These are phyloP conservation scores for Glaucopsyche alexis DNA, from an alignment of 2,888 invertebrate genomes.

Conservation along the genomic window DNA sequence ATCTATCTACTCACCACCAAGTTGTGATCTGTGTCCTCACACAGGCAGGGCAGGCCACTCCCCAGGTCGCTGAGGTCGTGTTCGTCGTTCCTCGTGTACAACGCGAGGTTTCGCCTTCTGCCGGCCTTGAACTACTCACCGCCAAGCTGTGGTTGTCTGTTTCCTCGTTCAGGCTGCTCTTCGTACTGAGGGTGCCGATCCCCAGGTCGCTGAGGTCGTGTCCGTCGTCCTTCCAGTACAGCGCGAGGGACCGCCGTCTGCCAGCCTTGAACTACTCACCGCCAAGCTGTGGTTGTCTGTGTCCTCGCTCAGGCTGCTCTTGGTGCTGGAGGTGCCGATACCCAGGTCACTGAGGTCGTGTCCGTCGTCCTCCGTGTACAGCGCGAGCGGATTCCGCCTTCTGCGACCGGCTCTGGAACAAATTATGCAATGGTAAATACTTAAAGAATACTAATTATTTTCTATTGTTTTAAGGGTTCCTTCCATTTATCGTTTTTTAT, in stretches of 20 bases:
- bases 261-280: conserved; percentile 72
- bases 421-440: conserved; percentile 31
- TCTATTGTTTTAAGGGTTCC: not conserved
- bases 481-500: no score
- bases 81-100: conserved; percentile 90
- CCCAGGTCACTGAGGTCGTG: conserved; percentile 93
- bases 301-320: conserved; percentile 83
- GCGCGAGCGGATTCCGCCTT: conserved; percentile 80
- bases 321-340: conserved; percentile 84
- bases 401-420: conserved; percentile 69
- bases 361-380: conserved; percentile 90
- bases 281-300: conserved; percentile 83
- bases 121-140: conserved; percentile 77
- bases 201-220: conserved; percentile 93
- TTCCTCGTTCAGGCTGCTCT: conserved; percentile 83
- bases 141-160: conserved; percentile 83
- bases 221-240: conserved; percentile 90
- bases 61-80: conserved; percentile 93
- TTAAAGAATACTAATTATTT: not conserved
- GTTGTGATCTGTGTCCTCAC: conserved; percentile 83
- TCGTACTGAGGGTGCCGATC: conserved; percentile 84
- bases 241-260: conserved; percentile 79
- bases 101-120: conserved; percentile 80
- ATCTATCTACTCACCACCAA: conserved; percentile 74
- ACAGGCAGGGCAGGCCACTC: conserved; percentile 84